A percentile compares a stretch with the other conserved stretches of the same genome.
Evolutionary conservation across 1,140 invertebrate genomes (phyloP).

Genomic region (Streblospio benedicti): DNA sequence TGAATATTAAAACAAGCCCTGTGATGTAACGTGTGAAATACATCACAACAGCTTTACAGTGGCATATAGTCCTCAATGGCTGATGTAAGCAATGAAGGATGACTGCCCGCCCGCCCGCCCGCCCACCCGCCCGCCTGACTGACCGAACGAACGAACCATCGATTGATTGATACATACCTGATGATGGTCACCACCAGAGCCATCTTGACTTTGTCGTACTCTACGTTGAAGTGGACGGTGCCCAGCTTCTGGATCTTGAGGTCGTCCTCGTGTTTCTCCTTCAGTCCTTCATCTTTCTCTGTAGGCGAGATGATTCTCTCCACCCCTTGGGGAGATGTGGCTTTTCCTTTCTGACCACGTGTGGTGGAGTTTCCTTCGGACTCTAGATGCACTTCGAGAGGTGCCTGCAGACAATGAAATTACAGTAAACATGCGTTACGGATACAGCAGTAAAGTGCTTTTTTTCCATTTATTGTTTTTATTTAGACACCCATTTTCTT

Average conservation of each 20-base stretch:
- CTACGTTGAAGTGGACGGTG: conserved; percentile 62
- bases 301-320: conserved; percentile 49
- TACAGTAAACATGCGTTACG: neutral
- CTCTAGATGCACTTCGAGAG: conserved; percentile 37
- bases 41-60: too few relatives aligned
- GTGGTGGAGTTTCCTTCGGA: conserved; percentile 23
- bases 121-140: too few relatives aligned
- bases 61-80: too few relatives aligned
- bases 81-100: too few relatives aligned
- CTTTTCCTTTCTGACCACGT: conserved; percentile 7
- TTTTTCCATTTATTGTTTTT: too few relatives aligned
- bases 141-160: neutral
- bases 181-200: conserved; percentile 84
- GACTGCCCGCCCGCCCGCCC: conserved; percentile 17
- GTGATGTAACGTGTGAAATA: too few relatives aligned
- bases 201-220: conserved; percentile 77
- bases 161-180: conserved; percentile 48
- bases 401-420: conserved; percentile 20
- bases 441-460: too few relatives aligned
- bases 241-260: conserved; percentile 54
- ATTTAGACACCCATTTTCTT: too few relatives aligned
- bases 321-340: conserved; percentile 24
- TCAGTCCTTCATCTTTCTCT: conserved; percentile 52
- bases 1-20: too few relatives aligned
- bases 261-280: conserved; percentile 19